A percentile compares a stretch with the other conserved stretches of the same genome.
Conservation (phyloP, 2,797 vertebrate species). For the Lithobates pipiens region DNA sequence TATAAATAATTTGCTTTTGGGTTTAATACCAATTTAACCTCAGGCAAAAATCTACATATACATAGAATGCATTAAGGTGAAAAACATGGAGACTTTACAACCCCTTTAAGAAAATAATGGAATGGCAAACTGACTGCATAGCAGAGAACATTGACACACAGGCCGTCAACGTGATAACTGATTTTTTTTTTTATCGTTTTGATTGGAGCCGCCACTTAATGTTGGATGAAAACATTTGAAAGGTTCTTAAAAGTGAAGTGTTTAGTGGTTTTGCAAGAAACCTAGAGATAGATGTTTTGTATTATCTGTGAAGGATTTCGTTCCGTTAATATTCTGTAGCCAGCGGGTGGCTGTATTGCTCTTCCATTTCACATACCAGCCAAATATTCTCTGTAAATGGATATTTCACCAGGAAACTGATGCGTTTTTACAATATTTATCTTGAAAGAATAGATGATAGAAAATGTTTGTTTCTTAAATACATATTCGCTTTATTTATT, state of each 20-base stretch:
- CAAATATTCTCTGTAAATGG: conserved; percentile 13
- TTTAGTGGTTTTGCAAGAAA: neutral
- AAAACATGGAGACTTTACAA: too few species aligned
- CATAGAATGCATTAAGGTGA: too few species aligned
- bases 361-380: neutral
- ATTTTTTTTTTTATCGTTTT: neutral
- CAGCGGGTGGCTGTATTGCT: conserved; percentile 39
- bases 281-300: neutral
- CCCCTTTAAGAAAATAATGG: neutral
- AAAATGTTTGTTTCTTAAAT: neutral
- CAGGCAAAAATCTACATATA: too few species aligned
- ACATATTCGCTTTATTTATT: neutral
- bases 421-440: neutral
- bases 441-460: neutral
- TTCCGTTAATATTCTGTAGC: neutral
- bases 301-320: neutral
- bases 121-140: neutral
- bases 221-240: neutral
- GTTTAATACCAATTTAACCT: too few species aligned
- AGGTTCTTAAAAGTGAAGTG: neutral
- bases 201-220: neutral
- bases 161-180: neutral
- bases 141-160: neutral
- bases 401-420: neutral
- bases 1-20: too few species aligned